Evolutionary conservation across 1,140 invertebrate genomes (phyloP).

Genomic region (Nasonia giraulti): DNA sequence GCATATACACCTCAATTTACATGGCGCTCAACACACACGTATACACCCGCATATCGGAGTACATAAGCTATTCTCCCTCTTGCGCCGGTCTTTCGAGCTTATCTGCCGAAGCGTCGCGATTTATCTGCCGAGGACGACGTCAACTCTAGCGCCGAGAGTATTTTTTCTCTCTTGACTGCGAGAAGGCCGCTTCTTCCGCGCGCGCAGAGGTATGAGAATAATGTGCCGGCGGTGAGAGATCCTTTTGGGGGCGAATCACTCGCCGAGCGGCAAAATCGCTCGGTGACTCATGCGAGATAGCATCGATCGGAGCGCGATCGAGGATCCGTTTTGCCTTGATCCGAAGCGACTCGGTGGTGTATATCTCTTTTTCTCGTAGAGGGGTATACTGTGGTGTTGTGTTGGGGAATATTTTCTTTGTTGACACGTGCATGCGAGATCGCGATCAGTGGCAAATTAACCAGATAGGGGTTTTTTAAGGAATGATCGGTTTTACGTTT

Average conservation of each 20-base stretch:
- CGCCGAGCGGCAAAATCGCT: not conserved
- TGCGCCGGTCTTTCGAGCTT: not conserved
- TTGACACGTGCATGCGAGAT: not conserved
- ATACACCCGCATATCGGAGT: not conserved
- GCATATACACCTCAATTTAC: constrained; percentile 4
- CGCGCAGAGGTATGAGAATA: not conserved
- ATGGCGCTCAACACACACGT: not conserved
- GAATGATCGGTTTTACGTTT: too few species aligned
- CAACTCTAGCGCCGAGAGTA: not conserved
- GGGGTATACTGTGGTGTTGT: not conserved
- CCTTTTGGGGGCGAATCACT: constrained; percentile 17
- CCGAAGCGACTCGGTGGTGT: not conserved
- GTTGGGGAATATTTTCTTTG: not conserved
- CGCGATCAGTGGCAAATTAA: constrained; percentile 4
- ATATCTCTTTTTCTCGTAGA: not conserved
- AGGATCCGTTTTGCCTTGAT: not conserved
- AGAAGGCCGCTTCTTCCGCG: not conserved
- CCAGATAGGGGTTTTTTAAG: not conserved
- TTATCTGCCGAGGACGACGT: constrained; percentile 12
- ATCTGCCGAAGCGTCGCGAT: constrained; percentile 19
- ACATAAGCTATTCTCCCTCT: not conserved
- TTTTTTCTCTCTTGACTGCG: not conserved
- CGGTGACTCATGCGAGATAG: constrained; percentile 32
- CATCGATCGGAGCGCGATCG: not conserved
- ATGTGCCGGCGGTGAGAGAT: not conserved